Evolutionary conservation across 2,888 invertebrate genomes (phyloP), one percentile per base, ranked within the genome.

Genomic region (Ophonus ardosiacus): DNA sequence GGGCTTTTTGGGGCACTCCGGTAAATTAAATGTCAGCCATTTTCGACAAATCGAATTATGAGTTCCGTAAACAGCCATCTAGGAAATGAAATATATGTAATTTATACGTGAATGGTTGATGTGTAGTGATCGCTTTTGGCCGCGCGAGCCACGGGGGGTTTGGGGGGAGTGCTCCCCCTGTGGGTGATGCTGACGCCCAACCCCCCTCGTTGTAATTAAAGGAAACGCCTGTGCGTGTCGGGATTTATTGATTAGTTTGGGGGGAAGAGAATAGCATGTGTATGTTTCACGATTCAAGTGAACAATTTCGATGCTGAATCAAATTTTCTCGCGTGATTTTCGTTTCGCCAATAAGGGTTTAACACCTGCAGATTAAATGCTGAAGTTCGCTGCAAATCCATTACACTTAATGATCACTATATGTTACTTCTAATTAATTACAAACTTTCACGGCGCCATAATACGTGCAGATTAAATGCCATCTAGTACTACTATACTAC

Each of bases 1-100:
- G 40, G 13, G 68, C 71, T 80, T 80, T 86, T 61, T 84, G 82
- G 79, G 85, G 86, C 87, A 87, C 87, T 87, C 86, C 86, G 86
- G 85, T 86, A 86, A 87, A 87, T 87, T 87, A 87, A 87, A 87
- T 86, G 86, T 86, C 86, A 85, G 85, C 85, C 85, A 85, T 85
- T 85, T 85, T 85, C 85, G 85, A 85, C 85, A 85, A 85, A 85
- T 85, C 85, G 85, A 85, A 85, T 85, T 85, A 85, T 80, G 85
- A 85, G 85, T 80, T 68, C 85, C 79, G 85, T 85, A 85, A 85
- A 85, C 85, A 85, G 59, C 80, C 80, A 85, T 85, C 85, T 80
- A 68, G 71, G 85, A 85, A 80, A 85, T 85, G 79, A 85, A 85
- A 85, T 79, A 85, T 85, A 68, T 85, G 80, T 85, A 85, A 68